Evolutionary conservation across 1,140 invertebrate species (phyloP).

Genomic region (Saccostrea echinata): DNA sequence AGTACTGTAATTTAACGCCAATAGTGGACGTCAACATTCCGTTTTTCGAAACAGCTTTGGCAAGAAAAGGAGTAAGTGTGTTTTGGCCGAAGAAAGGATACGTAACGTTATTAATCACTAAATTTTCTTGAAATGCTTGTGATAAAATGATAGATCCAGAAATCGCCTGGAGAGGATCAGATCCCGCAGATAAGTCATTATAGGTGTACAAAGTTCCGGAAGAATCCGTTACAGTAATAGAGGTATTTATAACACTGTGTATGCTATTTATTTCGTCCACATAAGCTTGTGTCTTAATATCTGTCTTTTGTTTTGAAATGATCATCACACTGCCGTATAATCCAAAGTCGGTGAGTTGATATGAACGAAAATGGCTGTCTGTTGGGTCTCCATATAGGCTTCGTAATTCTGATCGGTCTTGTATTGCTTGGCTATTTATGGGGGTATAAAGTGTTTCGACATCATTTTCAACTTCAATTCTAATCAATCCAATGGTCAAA

Average conservation of each 20-base stretch:
- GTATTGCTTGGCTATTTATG: not conserved
- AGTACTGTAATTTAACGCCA: conserved; percentile 11
- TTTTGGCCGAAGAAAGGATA: not conserved
- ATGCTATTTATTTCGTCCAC: too few relatives aligned
- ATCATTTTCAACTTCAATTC: too few relatives aligned
- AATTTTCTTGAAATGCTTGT: not conserved
- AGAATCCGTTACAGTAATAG: too few relatives aligned
- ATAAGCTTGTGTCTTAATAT: too few relatives aligned
- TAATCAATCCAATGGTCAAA: too few relatives aligned
- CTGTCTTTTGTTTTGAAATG: too few relatives aligned
- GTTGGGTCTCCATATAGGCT: not conserved
- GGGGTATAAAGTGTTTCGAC: not conserved
- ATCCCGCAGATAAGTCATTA: too few relatives aligned
- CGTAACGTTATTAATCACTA: not conserved
- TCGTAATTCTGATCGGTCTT: not conserved
- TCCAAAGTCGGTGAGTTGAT: not conserved
- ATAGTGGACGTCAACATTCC: not conserved
- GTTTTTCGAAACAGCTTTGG: not conserved
- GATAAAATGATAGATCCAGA: not conserved
- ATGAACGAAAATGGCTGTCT: not conserved
- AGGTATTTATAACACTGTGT: too few relatives aligned
- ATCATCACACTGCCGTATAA: too few relatives aligned
- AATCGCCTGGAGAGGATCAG: not conserved
- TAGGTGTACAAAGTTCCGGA: too few relatives aligned
- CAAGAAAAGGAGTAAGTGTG: not conserved